These are phyloP conservation scores for Oscheius myriophilus DNA, from an alignment of 2,888 invertebrate species.

Conservation along the genomic window DNA sequence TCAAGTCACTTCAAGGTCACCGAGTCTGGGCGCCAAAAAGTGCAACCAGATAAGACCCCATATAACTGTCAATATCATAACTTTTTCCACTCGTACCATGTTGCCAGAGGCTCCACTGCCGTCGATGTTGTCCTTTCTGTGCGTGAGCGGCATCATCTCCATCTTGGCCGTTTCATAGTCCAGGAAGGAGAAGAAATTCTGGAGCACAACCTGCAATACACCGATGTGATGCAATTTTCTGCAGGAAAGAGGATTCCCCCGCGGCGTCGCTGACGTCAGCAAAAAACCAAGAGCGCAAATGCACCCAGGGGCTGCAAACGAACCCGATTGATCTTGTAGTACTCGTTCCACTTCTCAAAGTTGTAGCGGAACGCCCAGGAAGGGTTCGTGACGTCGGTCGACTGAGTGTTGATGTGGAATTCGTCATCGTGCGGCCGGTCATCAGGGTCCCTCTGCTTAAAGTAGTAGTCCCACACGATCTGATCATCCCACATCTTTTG, in stretches of 20 bases:
- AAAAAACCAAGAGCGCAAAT: neutral
- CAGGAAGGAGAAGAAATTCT: slow-evolving; percentile 19
- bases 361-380: slow-evolving; percentile 25
- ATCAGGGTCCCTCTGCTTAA: too few species aligned
- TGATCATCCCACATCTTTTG: too few species aligned
- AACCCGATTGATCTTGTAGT: slow-evolving; percentile 28
- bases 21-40: slow-evolving; percentile 1
- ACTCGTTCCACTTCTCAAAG: slow-evolving; percentile 16
- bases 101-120: neutral
- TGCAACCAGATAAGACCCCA: neutral
- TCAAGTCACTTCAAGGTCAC: neutral
- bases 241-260: too few species aligned
- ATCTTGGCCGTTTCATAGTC: slow-evolving; percentile 19
- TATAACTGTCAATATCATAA: too few species aligned
- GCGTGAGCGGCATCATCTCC: neutral
- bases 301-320: slow-evolving; percentile 3
- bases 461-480: too few species aligned
- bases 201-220: slow-evolving; percentile 19
- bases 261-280: neutral
- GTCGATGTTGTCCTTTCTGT: neutral
- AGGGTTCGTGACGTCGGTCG: neutral
- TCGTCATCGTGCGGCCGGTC: too few species aligned
- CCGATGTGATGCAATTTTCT: too few species aligned
- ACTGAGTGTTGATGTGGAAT: neutral
- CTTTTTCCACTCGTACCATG: too few species aligned